Conservation (phyloP, 2,888 invertebrate species). For the Girardia tigrina region DNA sequence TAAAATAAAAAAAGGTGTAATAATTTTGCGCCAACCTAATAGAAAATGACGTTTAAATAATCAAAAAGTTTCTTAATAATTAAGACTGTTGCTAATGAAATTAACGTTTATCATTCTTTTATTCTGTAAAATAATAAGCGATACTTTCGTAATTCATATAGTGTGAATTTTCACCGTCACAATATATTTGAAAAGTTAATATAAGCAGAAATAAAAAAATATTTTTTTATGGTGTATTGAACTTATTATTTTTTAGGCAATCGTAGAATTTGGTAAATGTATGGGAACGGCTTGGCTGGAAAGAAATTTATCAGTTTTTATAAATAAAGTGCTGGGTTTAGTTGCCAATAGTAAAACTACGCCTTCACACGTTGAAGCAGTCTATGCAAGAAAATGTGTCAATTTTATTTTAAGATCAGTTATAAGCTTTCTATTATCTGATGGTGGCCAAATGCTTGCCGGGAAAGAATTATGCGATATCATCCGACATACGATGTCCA, state of each 20-base stretch:
- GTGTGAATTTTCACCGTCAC: too few relatives aligned
- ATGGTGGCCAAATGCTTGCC: conserved; percentile 77
- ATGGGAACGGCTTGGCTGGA: conserved; percentile 89
- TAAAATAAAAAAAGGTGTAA: too few relatives aligned
- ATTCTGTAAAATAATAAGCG: too few relatives aligned
- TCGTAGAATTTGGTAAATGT: conserved; percentile 80
- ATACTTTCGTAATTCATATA: too few relatives aligned
- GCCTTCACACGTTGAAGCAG: conserved; percentile 81
- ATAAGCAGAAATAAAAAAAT: too few relatives aligned
- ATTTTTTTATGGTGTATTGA: too few relatives aligned
- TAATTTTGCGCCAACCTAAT: too few relatives aligned
- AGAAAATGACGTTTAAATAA: too few relatives aligned
- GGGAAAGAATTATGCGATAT: conserved; percentile 84
- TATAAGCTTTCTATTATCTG: conserved; percentile 80
- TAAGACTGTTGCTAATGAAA: too few relatives aligned
- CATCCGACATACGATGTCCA: conserved; percentile 54
- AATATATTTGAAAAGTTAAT: too few relatives aligned
- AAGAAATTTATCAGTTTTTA: conserved; percentile 69
- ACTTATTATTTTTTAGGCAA: conserved; percentile 68
- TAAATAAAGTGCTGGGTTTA: conserved; percentile 77
- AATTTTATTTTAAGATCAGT: conserved; percentile 80
- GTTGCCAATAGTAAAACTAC: conserved; percentile 84
- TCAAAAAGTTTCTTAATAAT: too few relatives aligned
- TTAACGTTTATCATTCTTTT: too few relatives aligned
- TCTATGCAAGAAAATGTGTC: conserved; percentile 89